A percentile compares a stretch with the other conserved stretches of the same genome.
phyloP scores from a whole-genome alignment of 1,140 invertebrate genomes.

The Heliothis virescens region DNA sequence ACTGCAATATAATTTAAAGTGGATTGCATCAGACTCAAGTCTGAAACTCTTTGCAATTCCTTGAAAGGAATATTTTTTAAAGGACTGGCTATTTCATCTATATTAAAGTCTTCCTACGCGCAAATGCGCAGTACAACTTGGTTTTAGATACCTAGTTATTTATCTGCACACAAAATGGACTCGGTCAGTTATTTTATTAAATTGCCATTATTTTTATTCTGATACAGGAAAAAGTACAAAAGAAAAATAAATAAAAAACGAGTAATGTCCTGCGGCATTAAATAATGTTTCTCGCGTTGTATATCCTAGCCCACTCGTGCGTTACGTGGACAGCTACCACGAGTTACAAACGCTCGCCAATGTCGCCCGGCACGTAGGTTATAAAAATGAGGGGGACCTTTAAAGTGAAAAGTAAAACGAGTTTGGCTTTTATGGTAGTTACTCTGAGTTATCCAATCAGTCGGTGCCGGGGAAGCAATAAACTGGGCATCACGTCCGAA shows the following conservation, averaged over 20 bases:
- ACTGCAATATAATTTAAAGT: constrained; percentile 35
- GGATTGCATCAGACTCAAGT: constrained; percentile 15
- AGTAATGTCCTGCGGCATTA: constrained; percentile 39
- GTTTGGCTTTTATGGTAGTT: constrained; percentile 52
- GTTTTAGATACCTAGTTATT: background rate
- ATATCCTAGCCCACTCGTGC: constrained; percentile 43
- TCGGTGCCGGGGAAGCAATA: constrained; percentile 63
- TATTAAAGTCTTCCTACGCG: background rate
- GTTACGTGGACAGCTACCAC: constrained; percentile 32
- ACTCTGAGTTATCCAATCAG: constrained; percentile 65
- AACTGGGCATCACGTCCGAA: constrained; percentile 67
- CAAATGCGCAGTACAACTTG: background rate
- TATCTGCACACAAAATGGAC: too few relatives aligned
- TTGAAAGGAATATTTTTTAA: constrained; percentile 1
- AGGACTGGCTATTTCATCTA: background rate
- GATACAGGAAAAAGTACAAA: constrained; percentile 12
- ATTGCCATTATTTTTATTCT: background rate
- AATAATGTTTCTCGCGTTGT: constrained; percentile 43
- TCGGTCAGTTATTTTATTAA: background rate
- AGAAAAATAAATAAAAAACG: constrained; percentile 22
- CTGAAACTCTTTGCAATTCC: constrained; percentile 8
- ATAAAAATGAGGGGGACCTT: constrained; percentile 23
- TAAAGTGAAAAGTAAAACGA: constrained; percentile 54
- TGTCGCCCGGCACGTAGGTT: constrained; percentile 18
- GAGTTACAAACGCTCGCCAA: constrained; percentile 7